Evolutionary conservation across 2,113 vertebrate species (phyloP).

Genomic region (Psammodynastes pulverulentus): DNA sequence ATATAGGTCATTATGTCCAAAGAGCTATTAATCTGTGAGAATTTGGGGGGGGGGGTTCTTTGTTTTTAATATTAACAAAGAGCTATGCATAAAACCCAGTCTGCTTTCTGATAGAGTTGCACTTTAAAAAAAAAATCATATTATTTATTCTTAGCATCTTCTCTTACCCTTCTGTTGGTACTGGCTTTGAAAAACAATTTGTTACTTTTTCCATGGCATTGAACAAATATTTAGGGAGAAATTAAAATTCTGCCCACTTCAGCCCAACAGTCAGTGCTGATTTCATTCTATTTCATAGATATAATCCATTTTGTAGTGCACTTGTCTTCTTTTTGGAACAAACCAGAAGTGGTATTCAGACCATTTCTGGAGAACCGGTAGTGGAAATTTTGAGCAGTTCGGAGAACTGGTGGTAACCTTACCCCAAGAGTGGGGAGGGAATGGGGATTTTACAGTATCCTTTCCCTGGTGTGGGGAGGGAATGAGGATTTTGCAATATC

Average conservation of each 20-base stretch:
- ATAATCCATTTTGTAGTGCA: background rate
- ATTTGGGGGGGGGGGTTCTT: background rate
- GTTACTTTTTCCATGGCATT: constrained; percentile 30
- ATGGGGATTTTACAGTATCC: too few relatives aligned
- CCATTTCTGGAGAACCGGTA: too few relatives aligned
- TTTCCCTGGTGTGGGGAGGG: too few relatives aligned
- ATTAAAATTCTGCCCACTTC: background rate
- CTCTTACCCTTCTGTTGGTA: background rate
- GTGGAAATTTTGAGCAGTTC: too few relatives aligned
- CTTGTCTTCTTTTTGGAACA: background rate
- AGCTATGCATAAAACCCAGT: constrained; percentile 38
- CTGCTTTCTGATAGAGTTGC: background rate
- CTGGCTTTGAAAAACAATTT: background rate
- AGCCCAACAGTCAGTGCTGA: background rate
- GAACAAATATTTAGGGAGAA: constrained; percentile 14
- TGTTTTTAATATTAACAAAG: background rate
- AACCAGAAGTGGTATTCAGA: too few relatives aligned
- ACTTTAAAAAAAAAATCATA: background rate
- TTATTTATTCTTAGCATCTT: background rate
- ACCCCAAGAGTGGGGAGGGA: too few relatives aligned
- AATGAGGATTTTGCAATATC: too few relatives aligned
- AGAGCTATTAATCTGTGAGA: background rate
- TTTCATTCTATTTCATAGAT: background rate
- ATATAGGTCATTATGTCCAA: background rate
- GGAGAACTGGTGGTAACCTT: too few relatives aligned